Base-by-base conservation (phyloP, 2,797 vertebrate species). In the Heterohyrax brucei region DNA sequence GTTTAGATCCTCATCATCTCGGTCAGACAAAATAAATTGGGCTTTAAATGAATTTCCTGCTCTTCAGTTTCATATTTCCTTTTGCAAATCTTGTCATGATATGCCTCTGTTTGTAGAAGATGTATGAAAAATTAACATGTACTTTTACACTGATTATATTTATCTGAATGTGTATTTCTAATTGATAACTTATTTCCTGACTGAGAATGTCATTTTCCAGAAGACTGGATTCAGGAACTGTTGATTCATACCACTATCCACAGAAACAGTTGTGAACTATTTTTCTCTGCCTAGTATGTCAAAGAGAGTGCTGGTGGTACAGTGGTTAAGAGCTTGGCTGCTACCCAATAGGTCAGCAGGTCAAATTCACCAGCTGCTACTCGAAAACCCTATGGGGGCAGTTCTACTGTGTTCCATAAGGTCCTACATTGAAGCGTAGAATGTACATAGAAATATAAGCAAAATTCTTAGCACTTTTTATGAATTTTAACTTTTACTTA, bases 401-500 rank as follows among this genome's bases (percentile, higher is more conserved):
- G 53, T 56, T 56, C 53, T 12, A 56, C 53, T 56, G 13, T 16
- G 53, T 56, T 56, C 53, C 12, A 56, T 16, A 56, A 16, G 10
- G 53, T 56, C 53, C 13, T 72, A 22, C 13, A 66, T 1, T 14
- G 53, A 77, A 87, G 3, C 79, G 2, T 24, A 39, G 9, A 56
- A 78, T 64, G 86, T 30, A 82, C 79, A 9, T 44, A 89, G 28
- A 62, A 50, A 75, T 4, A 44, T 72, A 70, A 88, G 26, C 46
- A 87, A 95, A 89, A 50, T 6, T 56, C 72, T 6, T 19, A 88
- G 30, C n/a, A 39, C 1, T 81, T 87, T 61, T 72, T 19, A 68
- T 72, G 86, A 59, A 83, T 50, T 59, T 96, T 16, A 33, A 75
- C 44, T 82, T 87, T 72, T 44, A 5, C 18, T 68, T 24, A 91